Conservation (phyloP, 2,113 vertebrate genomes). For the Steatornis caripensis region DNA sequence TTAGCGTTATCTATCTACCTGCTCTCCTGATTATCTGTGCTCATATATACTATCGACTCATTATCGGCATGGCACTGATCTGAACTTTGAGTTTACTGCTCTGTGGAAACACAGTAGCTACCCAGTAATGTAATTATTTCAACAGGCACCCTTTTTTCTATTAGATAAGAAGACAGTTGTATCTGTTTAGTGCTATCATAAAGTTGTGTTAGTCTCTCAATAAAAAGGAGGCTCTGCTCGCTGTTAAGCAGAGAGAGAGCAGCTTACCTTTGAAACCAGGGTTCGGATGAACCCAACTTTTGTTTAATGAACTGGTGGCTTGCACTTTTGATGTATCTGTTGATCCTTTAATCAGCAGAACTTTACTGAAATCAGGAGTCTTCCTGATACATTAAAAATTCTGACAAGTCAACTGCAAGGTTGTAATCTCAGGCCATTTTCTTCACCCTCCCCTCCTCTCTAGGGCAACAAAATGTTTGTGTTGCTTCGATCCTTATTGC, state of each 20-base stretch:
- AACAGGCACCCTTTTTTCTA: background rate
- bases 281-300: background rate
- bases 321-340: background rate
- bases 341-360: background rate
- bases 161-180: background rate
- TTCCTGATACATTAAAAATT: background rate
- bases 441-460: background rate
- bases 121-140: background rate
- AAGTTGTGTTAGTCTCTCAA: background rate
- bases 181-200: conserved; percentile 27
- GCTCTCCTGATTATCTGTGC: background rate
- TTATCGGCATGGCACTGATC: background rate
- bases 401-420: background rate
- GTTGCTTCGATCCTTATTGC: background rate
- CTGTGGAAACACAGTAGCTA: conserved; percentile 22
- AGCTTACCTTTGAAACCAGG: background rate
- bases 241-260: background rate
- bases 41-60: background rate
- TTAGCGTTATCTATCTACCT: background rate
- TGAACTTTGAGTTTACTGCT: conserved; percentile 51
- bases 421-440: background rate
- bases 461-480: background rate
- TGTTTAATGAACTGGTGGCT: background rate
- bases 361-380: background rate
- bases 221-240: background rate